These are phyloP conservation scores for Girardinus metallicus DNA, from an alignment of 2,797 vertebrate genomes.

Conservation along the genomic window DNA sequence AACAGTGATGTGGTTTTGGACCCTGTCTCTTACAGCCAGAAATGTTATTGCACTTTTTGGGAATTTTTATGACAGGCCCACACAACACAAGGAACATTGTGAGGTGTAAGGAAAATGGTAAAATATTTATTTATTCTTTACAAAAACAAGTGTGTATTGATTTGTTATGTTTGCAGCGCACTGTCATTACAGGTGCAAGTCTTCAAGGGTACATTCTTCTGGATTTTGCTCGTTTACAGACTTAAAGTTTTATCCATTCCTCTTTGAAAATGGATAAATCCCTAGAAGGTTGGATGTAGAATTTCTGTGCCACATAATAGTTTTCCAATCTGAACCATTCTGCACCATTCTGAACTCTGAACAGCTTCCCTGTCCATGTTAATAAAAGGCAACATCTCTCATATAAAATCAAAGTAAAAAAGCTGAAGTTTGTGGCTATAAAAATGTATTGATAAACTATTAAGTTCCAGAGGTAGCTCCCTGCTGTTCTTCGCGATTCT, in stretches of 20 bases:
- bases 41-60: background rate
- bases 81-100: background rate
- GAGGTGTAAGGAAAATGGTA: background rate
- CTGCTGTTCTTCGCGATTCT: slow-evolving; percentile 37
- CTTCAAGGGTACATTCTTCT: background rate
- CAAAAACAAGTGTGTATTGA: background rate
- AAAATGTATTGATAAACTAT: slow-evolving; percentile 1
- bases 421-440: background rate
- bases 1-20: slow-evolving; percentile 36
- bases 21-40: background rate
- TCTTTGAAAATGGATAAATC: background rate
- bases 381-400: background rate
- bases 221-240: background rate
- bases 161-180: background rate
- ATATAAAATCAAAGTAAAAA: background rate
- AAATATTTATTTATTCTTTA: background rate
- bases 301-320: background rate
- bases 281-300: background rate
- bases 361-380: background rate
- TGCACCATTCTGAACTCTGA: too few species aligned
- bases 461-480: slow-evolving; percentile 14
- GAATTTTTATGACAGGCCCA: background rate
- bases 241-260: background rate
- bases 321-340: background rate
- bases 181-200: background rate